Percentiles rank a stretch among this genome's conserved stretches.
Evolutionary conservation across 2,797 vertebrate genomes (phyloP).

Genomic region (Muscicapa comitata): DNA sequence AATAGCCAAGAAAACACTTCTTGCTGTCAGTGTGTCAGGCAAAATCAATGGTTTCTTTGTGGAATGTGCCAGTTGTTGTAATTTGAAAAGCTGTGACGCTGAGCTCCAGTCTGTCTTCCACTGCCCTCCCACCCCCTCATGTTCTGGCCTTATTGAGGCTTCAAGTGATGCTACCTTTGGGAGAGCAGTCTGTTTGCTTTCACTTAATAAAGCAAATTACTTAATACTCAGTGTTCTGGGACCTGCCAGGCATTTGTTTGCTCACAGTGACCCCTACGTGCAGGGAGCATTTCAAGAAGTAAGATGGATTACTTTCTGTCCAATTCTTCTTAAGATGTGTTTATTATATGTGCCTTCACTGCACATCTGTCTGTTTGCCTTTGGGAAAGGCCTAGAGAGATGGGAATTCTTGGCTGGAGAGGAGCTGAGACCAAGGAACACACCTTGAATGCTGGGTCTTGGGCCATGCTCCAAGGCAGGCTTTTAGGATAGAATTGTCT

Average conservation of each 20-base stretch:
- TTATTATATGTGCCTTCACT: not conserved
- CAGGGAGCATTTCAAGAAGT: not conserved
- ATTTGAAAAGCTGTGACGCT: constrained; percentile 19
- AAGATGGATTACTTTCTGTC: constrained; percentile 19
- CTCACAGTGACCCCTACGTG: not conserved
- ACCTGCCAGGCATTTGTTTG: constrained; percentile 30
- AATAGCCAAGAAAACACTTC: constrained; percentile 25
- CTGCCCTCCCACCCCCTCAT: constrained; percentile 17
- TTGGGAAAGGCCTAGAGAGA: not conserved
- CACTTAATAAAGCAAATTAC: constrained; percentile 18
- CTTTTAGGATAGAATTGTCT: not conserved
- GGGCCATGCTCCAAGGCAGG: not conserved
- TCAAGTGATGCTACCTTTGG: constrained; percentile 41
- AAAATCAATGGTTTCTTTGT: constrained; percentile 57
- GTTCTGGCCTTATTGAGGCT: constrained; percentile 18
- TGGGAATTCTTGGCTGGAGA: not conserved
- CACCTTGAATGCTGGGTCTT: not conserved
- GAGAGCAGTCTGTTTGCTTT: constrained; percentile 33
- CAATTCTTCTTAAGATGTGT: not conserved
- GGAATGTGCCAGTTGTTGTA: constrained; percentile 45
- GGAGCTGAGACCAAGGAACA: not conserved
- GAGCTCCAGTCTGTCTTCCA: not conserved
- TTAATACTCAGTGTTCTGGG: not conserved
- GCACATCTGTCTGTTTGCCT: not conserved
- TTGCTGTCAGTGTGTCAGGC: constrained; percentile 3